These are phyloP conservation scores for Prionailurus bengalensis DNA, from an alignment of 2,113 vertebrate genomes.

Conservation along the genomic window DNA sequence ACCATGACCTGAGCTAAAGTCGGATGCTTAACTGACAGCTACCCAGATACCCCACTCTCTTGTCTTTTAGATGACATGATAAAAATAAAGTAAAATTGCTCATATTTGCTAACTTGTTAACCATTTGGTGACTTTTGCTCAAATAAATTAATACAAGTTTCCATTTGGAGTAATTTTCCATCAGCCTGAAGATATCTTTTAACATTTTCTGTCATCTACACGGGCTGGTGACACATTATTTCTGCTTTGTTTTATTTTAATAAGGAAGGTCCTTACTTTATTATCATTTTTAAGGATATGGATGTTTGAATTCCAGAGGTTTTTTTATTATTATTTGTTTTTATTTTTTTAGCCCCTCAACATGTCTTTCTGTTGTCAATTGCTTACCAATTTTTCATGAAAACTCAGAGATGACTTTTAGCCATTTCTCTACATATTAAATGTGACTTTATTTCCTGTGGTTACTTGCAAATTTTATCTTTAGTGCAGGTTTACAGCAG, in stretches of 20 bases:
- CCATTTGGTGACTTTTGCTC: not conserved
- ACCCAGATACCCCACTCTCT: not conserved
- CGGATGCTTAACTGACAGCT: too few relatives aligned
- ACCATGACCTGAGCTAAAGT: too few relatives aligned
- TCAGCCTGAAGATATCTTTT: not conserved
- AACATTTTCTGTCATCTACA: not conserved
- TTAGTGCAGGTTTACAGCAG: not conserved
- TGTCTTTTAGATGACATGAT: not conserved
- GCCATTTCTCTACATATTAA: not conserved
- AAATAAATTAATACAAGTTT: not conserved
- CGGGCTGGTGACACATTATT: not conserved
- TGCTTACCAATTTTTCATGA: not conserved
- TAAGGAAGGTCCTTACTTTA: not conserved
- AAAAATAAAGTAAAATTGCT: not conserved
- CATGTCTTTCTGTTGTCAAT: not conserved
- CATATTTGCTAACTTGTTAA: too few relatives aligned
- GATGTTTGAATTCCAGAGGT: not conserved
- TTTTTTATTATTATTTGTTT: not conserved
- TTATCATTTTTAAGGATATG: not conserved
- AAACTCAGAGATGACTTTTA: not conserved
- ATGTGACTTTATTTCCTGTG: not conserved
- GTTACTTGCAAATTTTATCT: not conserved
- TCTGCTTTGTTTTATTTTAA: not conserved
- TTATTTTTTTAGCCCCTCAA: not conserved
- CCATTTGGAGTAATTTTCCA: not conserved